Conservation (phyloP, 2,797 vertebrate genomes). For the Cossypha heuglini region DNA sequence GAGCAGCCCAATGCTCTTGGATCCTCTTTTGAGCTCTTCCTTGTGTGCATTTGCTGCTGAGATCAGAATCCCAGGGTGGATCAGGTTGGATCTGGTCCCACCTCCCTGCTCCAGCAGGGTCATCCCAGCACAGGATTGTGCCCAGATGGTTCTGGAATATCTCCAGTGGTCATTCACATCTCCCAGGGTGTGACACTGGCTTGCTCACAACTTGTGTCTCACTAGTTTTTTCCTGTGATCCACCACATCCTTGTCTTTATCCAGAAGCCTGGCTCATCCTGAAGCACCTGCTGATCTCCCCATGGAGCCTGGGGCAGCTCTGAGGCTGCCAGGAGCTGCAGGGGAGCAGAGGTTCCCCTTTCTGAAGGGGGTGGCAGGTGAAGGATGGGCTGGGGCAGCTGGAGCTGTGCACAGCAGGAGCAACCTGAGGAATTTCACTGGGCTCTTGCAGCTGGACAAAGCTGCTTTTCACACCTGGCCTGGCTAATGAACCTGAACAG, state of each 20-base stretch:
- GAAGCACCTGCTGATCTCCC: accelerated
- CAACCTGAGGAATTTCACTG: background rate
- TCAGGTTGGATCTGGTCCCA: background rate
- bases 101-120: background rate
- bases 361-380: background rate
- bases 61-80: background rate
- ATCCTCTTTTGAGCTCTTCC: background rate
- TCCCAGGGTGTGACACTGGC: accelerated
- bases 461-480: background rate
- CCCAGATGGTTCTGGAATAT: background rate
- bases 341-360: background rate
- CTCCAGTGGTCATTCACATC: background rate
- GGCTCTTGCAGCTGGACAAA: background rate
- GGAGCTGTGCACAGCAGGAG: background rate
- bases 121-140: background rate
- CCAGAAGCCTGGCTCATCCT: background rate
- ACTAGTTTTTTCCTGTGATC: accelerated
- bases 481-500: background rate
- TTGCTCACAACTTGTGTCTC: accelerated
- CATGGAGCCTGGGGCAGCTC: background rate
- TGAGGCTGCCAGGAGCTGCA: background rate
- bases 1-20: accelerated
- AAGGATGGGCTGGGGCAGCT: background rate
- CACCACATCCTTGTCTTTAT: background rate
- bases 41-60: background rate